phyloP scores from a whole-genome alignment of 2,888 invertebrate genomes.

The Formica aserva region DNA sequence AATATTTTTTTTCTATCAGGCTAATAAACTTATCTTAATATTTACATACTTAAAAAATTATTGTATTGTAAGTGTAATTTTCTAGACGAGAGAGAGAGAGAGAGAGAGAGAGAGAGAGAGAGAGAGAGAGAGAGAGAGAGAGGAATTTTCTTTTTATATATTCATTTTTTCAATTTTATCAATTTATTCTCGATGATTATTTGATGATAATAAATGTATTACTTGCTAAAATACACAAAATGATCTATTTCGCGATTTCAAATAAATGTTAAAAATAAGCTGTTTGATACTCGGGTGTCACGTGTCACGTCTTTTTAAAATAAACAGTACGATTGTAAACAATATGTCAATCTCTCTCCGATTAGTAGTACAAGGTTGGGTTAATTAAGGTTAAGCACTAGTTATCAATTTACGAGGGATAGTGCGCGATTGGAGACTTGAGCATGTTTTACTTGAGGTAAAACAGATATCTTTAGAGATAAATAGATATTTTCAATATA shows the following conservation, averaged over 20 bases:
- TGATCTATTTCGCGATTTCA: background rate
- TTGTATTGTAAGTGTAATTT: background rate
- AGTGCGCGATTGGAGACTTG: background rate
- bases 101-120: background rate
- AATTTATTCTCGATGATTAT: background rate
- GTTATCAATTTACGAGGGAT: conserved; percentile 30
- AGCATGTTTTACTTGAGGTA: background rate
- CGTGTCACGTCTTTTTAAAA: background rate
- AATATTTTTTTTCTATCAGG: background rate
- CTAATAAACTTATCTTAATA: background rate
- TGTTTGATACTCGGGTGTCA: background rate
- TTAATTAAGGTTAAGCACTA: conserved; percentile 46
- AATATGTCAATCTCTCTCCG: background rate
- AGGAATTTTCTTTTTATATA: background rate
- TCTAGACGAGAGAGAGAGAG: background rate
- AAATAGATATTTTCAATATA: background rate
- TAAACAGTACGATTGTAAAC: conserved; percentile 4
- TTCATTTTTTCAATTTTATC: background rate
- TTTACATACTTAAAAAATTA: too few species aligned
- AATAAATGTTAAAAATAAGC: background rate
- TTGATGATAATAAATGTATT: background rate
- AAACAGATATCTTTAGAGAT: conserved; percentile 9
- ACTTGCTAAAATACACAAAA: background rate
- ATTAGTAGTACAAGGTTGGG: conserved; percentile 20
- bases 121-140: background rate